phyloP scores from a whole-genome alignment of 2,113 vertebrate genomes.

The Ageneiosus marmoratus region DNA sequence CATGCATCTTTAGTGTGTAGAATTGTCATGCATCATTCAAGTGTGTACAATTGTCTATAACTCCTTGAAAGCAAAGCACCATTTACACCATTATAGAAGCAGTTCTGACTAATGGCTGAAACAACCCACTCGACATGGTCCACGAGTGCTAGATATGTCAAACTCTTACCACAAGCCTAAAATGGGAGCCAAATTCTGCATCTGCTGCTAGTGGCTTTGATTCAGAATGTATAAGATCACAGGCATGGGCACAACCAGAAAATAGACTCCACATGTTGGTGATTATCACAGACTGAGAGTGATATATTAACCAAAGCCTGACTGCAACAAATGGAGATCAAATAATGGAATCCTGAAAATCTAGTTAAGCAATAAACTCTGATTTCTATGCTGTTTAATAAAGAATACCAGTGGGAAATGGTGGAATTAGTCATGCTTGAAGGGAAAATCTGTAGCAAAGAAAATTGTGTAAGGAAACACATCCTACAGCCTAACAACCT shows the following conservation, averaged over 20 bases:
- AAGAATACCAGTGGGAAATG: neutral
- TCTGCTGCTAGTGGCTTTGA: constrained; percentile 23
- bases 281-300: constrained; percentile 5
- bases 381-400: constrained; percentile 5
- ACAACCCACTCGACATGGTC: neutral
- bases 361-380: constrained; percentile 13
- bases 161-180: neutral
- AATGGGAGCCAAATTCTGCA: neutral
- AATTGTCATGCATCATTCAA: no score
- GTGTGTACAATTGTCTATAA: neutral
- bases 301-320: constrained; percentile 1
- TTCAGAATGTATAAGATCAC: constrained; percentile 23
- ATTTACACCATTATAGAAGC: constrained; percentile 28
- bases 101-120: constrained; percentile 21
- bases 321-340: constrained; percentile 16
- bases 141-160: neutral
- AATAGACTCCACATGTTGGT: constrained; percentile 25
- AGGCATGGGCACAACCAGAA: constrained; percentile 8
- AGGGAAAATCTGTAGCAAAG: neutral
- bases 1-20: no score
- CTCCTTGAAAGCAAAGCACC: neutral
- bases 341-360: neutral
- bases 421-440: neutral
- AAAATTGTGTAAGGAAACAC: constrained; percentile 2
- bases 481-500: constrained; percentile 1